Conservation (phyloP, 2,797 vertebrate species). For the Falco berigora region DNA sequence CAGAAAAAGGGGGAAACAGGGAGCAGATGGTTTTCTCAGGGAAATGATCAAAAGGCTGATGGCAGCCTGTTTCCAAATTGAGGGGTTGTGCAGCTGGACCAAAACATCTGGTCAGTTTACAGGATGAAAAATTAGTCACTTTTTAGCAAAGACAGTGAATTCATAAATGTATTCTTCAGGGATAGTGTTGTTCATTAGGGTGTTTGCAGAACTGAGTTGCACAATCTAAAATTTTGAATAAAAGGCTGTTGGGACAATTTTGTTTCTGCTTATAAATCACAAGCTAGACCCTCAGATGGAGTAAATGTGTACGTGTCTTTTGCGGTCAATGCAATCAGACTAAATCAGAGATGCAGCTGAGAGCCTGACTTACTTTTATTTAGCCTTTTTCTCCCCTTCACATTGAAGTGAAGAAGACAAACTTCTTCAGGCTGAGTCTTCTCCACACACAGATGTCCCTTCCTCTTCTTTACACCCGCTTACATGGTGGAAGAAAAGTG, state of each 20-base stretch:
- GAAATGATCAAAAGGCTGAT: not conserved
- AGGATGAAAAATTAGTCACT: not conserved
- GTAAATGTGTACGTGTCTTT: not conserved
- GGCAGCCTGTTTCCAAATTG: not conserved
- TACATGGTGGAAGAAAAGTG: not conserved
- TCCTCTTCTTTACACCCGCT: not conserved
- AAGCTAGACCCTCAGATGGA: not conserved
- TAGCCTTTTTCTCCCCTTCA: not conserved
- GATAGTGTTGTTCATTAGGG: rapidly evolving
- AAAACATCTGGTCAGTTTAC: conserved; percentile 14
- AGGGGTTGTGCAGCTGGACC: not conserved
- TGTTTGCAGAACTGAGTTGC: not conserved
- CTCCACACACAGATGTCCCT: not conserved
- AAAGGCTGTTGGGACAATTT: not conserved
- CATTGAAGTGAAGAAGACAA: not conserved
- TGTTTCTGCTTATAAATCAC: not conserved
- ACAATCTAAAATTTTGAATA: not conserved
- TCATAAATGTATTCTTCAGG: not conserved
- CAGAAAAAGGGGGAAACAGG: not conserved
- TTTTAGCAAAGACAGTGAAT: not conserved
- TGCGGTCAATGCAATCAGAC: not conserved
- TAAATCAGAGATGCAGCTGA: not conserved
- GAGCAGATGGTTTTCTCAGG: conserved; percentile 22
- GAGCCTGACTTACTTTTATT: not conserved
- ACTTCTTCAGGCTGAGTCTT: not conserved